phyloP scores from a whole-genome alignment of 2,797 vertebrate species.

The Euthynnus affinis region DNA sequence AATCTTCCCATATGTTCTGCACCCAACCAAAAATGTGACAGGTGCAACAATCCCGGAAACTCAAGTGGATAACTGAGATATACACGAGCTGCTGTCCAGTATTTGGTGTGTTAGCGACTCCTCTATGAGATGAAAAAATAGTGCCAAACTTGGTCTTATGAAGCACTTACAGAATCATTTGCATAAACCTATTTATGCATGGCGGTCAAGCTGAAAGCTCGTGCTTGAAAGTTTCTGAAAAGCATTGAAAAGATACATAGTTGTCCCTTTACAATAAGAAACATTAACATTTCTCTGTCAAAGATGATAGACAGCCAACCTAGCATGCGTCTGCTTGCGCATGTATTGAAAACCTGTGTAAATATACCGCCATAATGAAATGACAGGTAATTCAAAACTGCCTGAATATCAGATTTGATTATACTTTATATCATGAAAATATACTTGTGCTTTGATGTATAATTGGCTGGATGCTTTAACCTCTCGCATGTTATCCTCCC shows the following conservation, averaged over 20 bases:
- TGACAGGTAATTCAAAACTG: background rate
- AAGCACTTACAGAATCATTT: constrained; percentile 14
- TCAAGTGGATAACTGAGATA: background rate
- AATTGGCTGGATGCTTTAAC: background rate
- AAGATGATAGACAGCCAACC: background rate
- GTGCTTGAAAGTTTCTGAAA: background rate
- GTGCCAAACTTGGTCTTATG: constrained; percentile 1
- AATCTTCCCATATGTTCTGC: constrained; percentile 34
- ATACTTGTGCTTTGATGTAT: too few relatives aligned
- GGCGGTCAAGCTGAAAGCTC: constrained; percentile 3
- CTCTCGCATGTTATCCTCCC: background rate
- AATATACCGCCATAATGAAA: background rate
- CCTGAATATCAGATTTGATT: background rate
- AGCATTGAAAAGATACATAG: background rate
- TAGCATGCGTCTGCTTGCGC: background rate
- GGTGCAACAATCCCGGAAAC: background rate
- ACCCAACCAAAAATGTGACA: background rate
- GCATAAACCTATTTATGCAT: background rate
- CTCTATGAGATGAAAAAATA: background rate
- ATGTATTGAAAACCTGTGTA: background rate
- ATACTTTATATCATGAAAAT: background rate
- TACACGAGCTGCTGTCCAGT: background rate
- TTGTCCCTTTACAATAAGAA: constrained; percentile 14
- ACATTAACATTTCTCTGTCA: background rate
- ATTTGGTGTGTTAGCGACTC: background rate